Base-by-base conservation (phyloP, 2,888 invertebrate species). In the Euphydryas editha region DNA sequence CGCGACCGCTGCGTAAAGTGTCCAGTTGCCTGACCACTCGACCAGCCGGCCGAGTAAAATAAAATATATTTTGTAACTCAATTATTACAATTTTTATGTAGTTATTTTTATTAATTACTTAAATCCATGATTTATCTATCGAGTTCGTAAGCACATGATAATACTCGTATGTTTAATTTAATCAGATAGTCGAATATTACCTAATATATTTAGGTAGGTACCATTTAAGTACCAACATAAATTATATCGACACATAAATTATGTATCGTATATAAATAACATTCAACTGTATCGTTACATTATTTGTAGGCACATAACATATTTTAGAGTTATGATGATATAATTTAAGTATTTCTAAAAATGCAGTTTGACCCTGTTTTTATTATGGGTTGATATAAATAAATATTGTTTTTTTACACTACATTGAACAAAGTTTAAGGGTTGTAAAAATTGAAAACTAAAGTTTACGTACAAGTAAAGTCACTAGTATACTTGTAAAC, bases 81-180 rank as follows among this genome's bases (percentile, higher is more conserved):
- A n/a, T n/a, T n/a, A n/a, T n/a, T n/a, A n/a, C n/a, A n/a, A n/a
- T n/a, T n/a, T n/a, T 24, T 11, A 11, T 2, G n/a, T n/a, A 47
- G 5, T 13, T 39, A 39, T 13, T 13, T 3, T 10, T 39, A 39
- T 39, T 39, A n/a, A n/a, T 44, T 44, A 44, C 30, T 30, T 30
- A 5, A 44, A 44, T 44, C n/a, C 42, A 44, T 44, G 42, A 44
- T 44, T 44, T 44, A 44, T 44, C n/a, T 44, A 44, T 44, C n/a
- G 42, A 1, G n/a, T n/a, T 39, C n/a, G 2, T 44, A 44, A 44
- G 15, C 42, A 44, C 42, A 44, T 44, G 8, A 30, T 30, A 7
- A n/a, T n/a, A n/a, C n/a, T n/a, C n/a, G 39, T 39, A 39, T 39
- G 13, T 39, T 39, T 39, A 39, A n/a, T 44, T n/a, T 44, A 15